These are phyloP conservation scores for Drosophila parabipectinata DNA, from an alignment of 1,140 invertebrate species.

Conservation along the genomic window DNA sequence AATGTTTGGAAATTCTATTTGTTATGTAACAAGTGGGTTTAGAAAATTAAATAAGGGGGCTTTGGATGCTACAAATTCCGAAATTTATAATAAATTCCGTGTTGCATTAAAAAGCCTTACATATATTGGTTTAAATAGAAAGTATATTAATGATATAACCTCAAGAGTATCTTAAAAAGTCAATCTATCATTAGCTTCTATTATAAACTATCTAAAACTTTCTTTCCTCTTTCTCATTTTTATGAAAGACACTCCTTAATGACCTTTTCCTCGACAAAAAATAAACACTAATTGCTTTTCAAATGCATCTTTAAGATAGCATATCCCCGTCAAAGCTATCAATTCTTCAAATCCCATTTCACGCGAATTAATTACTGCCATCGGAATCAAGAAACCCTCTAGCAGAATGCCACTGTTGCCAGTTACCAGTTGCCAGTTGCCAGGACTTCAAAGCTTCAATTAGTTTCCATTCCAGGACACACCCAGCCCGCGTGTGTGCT, in stretches of 20 bases:
- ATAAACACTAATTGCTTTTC: not conserved
- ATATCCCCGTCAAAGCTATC: conserved; percentile 17
- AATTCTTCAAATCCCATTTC: conserved; percentile 26
- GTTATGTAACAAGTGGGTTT: not conserved
- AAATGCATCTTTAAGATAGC: not conserved
- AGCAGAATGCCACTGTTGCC: conserved; percentile 8
- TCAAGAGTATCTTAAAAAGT: too few species aligned
- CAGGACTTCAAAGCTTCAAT: conserved; percentile 34
- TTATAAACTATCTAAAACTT: too few species aligned
- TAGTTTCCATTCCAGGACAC: conserved; percentile 42
- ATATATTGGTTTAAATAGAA: too few species aligned
- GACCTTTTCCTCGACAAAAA: not conserved
- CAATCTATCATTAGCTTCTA: too few species aligned
- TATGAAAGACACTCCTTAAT: not conserved
- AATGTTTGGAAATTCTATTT: not conserved
- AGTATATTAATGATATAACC: too few species aligned
- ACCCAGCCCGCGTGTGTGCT: conserved; percentile 6
- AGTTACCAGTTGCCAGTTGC: not conserved
- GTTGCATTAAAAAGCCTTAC: too few species aligned
- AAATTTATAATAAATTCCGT: too few species aligned
- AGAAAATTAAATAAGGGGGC: too few species aligned
- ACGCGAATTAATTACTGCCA: conserved; percentile 29
- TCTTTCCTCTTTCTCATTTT: too few species aligned
- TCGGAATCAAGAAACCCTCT: conserved; percentile 19
- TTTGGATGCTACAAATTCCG: too few species aligned